Base-by-base conservation (phyloP, 1,140 invertebrate genomes). In the Platyscapa corneri region DNA sequence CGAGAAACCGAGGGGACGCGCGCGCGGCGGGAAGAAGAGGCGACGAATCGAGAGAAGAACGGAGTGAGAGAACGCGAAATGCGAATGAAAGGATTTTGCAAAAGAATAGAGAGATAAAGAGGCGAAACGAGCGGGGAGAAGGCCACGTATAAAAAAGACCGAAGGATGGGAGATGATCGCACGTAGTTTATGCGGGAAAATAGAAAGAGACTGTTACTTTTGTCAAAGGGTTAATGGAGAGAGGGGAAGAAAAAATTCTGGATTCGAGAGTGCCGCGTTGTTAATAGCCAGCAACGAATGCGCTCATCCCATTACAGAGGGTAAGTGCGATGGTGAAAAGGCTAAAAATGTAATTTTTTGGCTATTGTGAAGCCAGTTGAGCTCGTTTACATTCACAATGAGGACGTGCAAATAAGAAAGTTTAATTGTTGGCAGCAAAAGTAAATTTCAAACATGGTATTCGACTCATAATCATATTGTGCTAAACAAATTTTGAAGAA, bases 61-160 rank as follows among this genome's bases (percentile, higher is more conserved):
- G 30, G 34, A 64, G 30, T 39, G 37, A 46, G 56, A n/a, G 74
- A 37, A 42, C 27, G 75, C 78, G 78, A 34, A 60, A 64, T 60
- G 70, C 74, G 77, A 80, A 74, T 74, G 77, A 80, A 72, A 80
- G 82, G 82, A 83, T 83, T 83, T 76, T 72, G 34, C 72, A 32
- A 65, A 83, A 83, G 82, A 83, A 82, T 72, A 75, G 86, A 86
- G 82, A 78, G 83, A 87, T 83, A 87, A 86, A 86, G 49, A 87
- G 82, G 84, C 60, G 74, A 67, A 77, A 87, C 65, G 82, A 72
- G 49, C 42, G 49, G 32, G 10, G n/a, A n/a, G 32, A 37, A 18
- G 39, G 53, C 37, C 32, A 23, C 32, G 56, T 32, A 56, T 34
- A 67, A 42, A 30, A 34, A 34, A 37, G 46, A 23, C 8, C 23